Evolutionary conservation across 2,888 invertebrate species (phyloP).

Genomic region (Spisula solida): DNA sequence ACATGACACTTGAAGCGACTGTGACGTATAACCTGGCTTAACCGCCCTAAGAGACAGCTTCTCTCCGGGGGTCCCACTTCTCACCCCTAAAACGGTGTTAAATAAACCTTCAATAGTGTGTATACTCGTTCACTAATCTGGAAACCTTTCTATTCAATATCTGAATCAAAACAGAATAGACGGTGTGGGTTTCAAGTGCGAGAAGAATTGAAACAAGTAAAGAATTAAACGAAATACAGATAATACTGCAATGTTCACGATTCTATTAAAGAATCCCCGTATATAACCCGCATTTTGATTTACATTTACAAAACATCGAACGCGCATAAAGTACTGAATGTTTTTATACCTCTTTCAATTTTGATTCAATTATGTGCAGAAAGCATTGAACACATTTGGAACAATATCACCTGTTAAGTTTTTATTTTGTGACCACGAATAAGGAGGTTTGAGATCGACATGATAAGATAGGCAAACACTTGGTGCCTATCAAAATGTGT

Average conservation of each 20-base stretch:
- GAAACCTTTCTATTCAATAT: not conserved
- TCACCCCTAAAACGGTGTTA: slow-evolving; percentile 50
- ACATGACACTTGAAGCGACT: not conserved
- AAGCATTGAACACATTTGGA: no score
- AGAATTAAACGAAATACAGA: not conserved
- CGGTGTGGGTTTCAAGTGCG: slow-evolving; percentile 21
- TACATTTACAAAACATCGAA: no score
- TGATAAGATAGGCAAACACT: no score
- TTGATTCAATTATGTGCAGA: no score
- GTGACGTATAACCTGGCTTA: slow-evolving; percentile 22
- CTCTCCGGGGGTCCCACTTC: slow-evolving; percentile 54
- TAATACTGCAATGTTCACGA: not conserved
- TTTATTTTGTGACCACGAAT: no score
- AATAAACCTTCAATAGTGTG: slow-evolving; percentile 61
- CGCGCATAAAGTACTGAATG: no score
- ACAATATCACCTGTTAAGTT: no score
- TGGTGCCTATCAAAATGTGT: no score
- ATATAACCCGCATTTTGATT: no score
- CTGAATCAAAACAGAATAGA: slow-evolving; percentile 31
- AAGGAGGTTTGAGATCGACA: no score
- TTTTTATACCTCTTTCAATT: no score
- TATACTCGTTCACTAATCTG: slow-evolving; percentile 58
- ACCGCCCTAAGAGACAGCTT: slow-evolving; percentile 42
- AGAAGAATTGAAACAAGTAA: slow-evolving; percentile 7
- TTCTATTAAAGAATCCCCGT: not conserved